A percentile compares a stretch with the other conserved stretches of the same genome.
These are phyloP conservation scores for Julus scandinavius DNA, from an alignment of 2,888 invertebrate genomes.

Conservation along the genomic window DNA sequence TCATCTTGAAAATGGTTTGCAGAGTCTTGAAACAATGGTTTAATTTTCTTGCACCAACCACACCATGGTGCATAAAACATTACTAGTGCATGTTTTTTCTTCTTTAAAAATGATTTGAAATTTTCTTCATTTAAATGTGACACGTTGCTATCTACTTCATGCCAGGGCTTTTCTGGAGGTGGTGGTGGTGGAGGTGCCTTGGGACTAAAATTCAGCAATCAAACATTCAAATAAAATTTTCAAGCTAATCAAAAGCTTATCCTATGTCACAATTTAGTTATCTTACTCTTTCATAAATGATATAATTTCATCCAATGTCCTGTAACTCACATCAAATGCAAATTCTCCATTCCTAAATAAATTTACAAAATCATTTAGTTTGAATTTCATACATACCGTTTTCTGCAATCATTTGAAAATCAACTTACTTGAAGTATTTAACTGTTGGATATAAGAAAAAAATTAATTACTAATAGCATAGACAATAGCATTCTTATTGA, in stretches of 20 bases:
- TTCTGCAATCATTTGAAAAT: constrained; percentile 35
- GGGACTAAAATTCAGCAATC: constrained; percentile 68
- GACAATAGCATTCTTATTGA: background rate
- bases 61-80: constrained; percentile 97
- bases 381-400: constrained; percentile 63
- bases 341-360: constrained; percentile 79
- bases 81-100: constrained; percentile 85
- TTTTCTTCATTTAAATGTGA: constrained; percentile 79
- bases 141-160: constrained; percentile 78
- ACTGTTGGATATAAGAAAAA: constrained; percentile 57
- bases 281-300: constrained; percentile 81
- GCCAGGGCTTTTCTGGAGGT: constrained; percentile 84
- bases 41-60: constrained; percentile 88
- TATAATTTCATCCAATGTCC: constrained; percentile 81
- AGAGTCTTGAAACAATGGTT: constrained; percentile 82
- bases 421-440: constrained; percentile 63
- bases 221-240: constrained; percentile 36
- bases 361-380: constrained; percentile 69
- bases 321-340: constrained; percentile 80
- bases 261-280: background rate
- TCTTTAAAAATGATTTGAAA: constrained; percentile 80
- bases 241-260: too few relatives aligned
- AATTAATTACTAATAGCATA: background rate
- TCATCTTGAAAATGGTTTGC: constrained; percentile 81
- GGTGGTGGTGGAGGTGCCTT: constrained; percentile 80